Evolutionary conservation across 1,140 invertebrate genomes (phyloP).

Genomic region (Stratiolaelaps scimitus): DNA sequence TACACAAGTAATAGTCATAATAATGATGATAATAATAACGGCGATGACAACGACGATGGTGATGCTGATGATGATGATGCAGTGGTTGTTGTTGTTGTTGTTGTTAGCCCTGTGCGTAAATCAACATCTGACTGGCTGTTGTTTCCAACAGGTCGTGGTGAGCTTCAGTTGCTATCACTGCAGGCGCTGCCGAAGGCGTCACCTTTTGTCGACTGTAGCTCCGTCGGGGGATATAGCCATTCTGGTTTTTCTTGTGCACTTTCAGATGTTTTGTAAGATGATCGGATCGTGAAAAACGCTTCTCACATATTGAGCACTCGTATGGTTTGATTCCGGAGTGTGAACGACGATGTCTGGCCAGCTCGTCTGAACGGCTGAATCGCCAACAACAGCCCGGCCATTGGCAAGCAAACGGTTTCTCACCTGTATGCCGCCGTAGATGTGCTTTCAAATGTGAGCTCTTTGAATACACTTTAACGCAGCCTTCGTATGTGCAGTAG

Average conservation of each 20-base stretch:
- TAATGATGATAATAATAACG: not conserved
- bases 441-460: conserved; percentile 87
- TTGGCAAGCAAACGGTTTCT: conserved; percentile 80
- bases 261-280: conserved; percentile 77
- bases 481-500: conserved; percentile 50
- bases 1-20: too few species aligned
- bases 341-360: conserved; percentile 64
- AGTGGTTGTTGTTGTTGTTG: too few species aligned
- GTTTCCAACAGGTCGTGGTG: conserved; percentile 4
- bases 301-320: conserved; percentile 63
- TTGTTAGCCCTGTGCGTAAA: conserved; percentile 14
- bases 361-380: conserved; percentile 83
- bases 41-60: not conserved
- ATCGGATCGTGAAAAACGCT: conserved; percentile 74
- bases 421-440: conserved; percentile 76
- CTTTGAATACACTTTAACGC: conserved; percentile 68
- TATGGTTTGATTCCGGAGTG: conserved; percentile 77
- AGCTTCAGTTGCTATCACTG: not conserved
- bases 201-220: conserved; percentile 27
- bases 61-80: conserved; percentile 7
- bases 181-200: not conserved
- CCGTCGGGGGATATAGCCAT: conserved; percentile 32
- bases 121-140: not conserved
- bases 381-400: conserved; percentile 86
- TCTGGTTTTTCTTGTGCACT: conserved; percentile 49